Percentiles rank a stretch among this genome's conserved stretches.
Evolutionary conservation across 2,113 vertebrate species (phyloP).

Genomic region (Lophura nycthemera): DNA sequence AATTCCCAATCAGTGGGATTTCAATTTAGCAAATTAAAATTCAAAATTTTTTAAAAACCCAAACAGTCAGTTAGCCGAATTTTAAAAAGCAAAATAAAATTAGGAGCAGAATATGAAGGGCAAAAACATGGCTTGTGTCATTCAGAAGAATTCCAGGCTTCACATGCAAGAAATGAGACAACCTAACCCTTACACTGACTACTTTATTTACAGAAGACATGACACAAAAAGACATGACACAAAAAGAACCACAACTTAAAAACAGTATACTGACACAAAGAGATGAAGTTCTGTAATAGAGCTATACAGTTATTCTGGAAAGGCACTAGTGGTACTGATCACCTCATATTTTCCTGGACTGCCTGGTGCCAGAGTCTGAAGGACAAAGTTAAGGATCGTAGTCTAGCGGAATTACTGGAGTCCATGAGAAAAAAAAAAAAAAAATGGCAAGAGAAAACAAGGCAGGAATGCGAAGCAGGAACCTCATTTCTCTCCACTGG

Average conservation of each 20-base stretch:
- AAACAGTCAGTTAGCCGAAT: neutral
- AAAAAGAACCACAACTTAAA: neutral
- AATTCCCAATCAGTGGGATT: neutral
- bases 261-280: neutral
- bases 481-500: neutral
- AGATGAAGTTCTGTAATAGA: neutral
- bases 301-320: neutral
- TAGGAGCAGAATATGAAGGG: neutral
- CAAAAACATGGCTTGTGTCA: neutral
- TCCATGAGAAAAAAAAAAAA: neutral
- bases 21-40: neutral
- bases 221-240: neutral
- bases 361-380: neutral
- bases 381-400: neutral
- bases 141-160: neutral
- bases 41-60: neutral
- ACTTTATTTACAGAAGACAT: neutral
- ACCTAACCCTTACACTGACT: rapidly evolving
- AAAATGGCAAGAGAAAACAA: neutral
- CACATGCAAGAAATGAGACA: rapidly evolving
- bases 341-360: neutral
- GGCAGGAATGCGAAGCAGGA: slow-evolving; percentile 1
- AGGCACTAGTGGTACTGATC: neutral
- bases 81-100: neutral
- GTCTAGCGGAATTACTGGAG: neutral